Conservation (phyloP, 2,797 vertebrate species). For the Parotocinclus haroldoi region DNA sequence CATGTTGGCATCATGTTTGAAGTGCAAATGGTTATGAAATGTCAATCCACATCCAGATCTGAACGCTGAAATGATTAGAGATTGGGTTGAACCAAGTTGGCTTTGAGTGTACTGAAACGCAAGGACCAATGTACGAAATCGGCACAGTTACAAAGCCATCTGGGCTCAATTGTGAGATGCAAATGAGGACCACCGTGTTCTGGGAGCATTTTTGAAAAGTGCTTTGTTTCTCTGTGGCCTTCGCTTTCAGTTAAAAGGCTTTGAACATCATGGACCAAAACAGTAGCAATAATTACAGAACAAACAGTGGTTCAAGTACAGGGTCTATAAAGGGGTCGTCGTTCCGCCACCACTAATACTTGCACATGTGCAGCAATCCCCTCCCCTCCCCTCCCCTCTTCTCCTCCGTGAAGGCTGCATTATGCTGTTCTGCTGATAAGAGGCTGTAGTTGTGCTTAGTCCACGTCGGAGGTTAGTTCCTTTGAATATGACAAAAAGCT, state of each 20-base stretch:
- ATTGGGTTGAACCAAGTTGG: too few relatives aligned
- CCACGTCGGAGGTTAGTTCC: conserved; percentile 37
- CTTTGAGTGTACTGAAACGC: not conserved
- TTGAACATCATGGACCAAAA: conserved; percentile 32
- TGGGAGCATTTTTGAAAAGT: conserved; percentile 57
- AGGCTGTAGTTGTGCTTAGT: conserved; percentile 41
- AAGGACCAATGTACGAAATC: too few relatives aligned
- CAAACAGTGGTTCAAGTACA: conserved; percentile 63
- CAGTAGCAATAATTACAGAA: conserved; percentile 49
- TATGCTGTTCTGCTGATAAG: conserved; percentile 21
- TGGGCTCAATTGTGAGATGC: conserved; percentile 60
- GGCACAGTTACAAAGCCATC: conserved; percentile 33
- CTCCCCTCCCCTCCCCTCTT: conserved; percentile 3
- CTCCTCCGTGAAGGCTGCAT: not conserved
- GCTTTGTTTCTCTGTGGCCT: conserved; percentile 57
- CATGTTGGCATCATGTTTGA: conserved; percentile 55
- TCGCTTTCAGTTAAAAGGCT: conserved; percentile 41
- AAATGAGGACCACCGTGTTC: conserved; percentile 52
- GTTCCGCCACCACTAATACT: not conserved
- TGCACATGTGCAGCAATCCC: conserved; percentile 21
- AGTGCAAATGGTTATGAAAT: conserved; percentile 43
- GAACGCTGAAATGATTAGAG: not conserved
- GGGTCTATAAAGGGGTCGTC: conserved; percentile 12
- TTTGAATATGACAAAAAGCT: conserved; percentile 12
- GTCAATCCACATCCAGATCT: not conserved